Percentiles rank a stretch among this genome's conserved stretches.
These are phyloP conservation scores for Formica aserva DNA, from an alignment of 2,888 invertebrate genomes.

Conservation along the genomic window DNA sequence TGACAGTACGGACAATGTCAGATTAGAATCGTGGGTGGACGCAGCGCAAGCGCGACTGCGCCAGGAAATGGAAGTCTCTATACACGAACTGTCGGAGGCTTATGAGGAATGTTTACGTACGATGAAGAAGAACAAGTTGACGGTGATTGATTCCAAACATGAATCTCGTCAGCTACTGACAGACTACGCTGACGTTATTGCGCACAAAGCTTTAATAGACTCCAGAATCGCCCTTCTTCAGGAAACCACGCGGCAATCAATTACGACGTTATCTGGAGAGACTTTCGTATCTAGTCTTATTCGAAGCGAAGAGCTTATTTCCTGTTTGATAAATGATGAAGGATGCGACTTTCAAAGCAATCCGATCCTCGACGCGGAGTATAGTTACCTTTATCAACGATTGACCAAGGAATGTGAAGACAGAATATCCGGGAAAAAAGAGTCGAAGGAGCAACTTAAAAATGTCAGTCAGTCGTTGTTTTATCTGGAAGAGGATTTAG, in stretches of 20 bases:
- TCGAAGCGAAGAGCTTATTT: slow-evolving; percentile 81
- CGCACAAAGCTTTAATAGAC: slow-evolving; percentile 92
- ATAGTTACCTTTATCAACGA: slow-evolving; percentile 89
- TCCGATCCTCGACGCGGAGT: slow-evolving; percentile 89
- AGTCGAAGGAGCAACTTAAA: slow-evolving; percentile 78
- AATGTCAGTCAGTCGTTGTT: slow-evolving; percentile 79
- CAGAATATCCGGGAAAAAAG: slow-evolving; percentile 73
- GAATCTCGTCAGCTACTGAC: slow-evolving; percentile 87
- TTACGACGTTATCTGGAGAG: slow-evolving; percentile 74
- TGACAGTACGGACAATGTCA: slow-evolving; percentile 89
- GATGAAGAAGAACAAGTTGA: slow-evolving; percentile 86
- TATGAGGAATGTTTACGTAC: slow-evolving; percentile 89
- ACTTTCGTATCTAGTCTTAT: slow-evolving; percentile 82
- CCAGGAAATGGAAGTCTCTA: slow-evolving; percentile 91
- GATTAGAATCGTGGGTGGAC: slow-evolving; percentile 92
- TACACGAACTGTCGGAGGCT: slow-evolving; percentile 89
- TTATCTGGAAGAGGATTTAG: slow-evolving; percentile 84
- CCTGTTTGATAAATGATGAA: slow-evolving; percentile 75
- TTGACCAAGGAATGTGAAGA: slow-evolving; percentile 88
- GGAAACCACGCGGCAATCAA: slow-evolving; percentile 79
- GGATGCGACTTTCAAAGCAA: slow-evolving; percentile 80
- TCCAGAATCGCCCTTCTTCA: slow-evolving; percentile 91
- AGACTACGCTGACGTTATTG: slow-evolving; percentile 91
- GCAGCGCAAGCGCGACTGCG: slow-evolving; percentile 91
- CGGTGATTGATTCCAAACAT: slow-evolving; percentile 72